phyloP scores from a whole-genome alignment of 2,113 vertebrate species.

The Pteronura brasiliensis region DNA sequence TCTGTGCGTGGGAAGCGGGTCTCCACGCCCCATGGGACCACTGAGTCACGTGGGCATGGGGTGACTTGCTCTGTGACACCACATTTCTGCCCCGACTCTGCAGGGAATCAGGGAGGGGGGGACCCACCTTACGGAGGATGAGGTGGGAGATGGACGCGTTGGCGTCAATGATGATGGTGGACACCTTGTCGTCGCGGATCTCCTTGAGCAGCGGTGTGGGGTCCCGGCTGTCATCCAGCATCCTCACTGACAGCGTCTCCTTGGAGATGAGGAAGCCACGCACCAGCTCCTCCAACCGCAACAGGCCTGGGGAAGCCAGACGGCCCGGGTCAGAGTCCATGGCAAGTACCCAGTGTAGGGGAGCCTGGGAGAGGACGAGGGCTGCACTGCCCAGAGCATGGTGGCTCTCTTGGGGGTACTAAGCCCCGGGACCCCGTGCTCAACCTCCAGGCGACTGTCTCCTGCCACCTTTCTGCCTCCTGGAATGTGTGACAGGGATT shows the following conservation, averaged over 20 bases:
- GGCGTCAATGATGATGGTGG: slow-evolving; percentile 93
- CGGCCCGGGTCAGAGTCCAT: not conserved
- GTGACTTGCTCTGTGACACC: not conserved
- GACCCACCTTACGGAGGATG: slow-evolving; percentile 90
- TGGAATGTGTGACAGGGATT: not conserved
- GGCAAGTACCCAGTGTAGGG: rapidly evolving
- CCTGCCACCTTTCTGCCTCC: not conserved
- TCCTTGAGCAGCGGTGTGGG: slow-evolving; percentile 92
- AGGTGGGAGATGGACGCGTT: slow-evolving; percentile 91
- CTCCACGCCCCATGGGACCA: not conserved
- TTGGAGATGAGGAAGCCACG: slow-evolving; percentile 92
- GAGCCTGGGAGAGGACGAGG: not conserved
- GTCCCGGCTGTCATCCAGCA: slow-evolving; percentile 90
- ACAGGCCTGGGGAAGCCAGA: slow-evolving; percentile 83
- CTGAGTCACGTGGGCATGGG: not conserved
- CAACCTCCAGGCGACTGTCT: not conserved
- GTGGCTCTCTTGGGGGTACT: not conserved
- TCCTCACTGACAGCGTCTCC: slow-evolving; percentile 91
- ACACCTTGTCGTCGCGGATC: slow-evolving; percentile 93
- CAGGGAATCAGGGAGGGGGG: not conserved
- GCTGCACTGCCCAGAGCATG: rapidly evolving
- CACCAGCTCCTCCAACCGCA: slow-evolving; percentile 91
- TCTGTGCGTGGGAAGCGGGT: rapidly evolving
- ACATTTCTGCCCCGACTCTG: not conserved
- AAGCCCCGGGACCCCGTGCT: not conserved